A percentile compares a stretch with the other conserved stretches of the same genome.
These are phyloP conservation scores for Myrmophylax atrothorax DNA, from an alignment of 2,113 vertebrate species.

Conservation along the genomic window DNA sequence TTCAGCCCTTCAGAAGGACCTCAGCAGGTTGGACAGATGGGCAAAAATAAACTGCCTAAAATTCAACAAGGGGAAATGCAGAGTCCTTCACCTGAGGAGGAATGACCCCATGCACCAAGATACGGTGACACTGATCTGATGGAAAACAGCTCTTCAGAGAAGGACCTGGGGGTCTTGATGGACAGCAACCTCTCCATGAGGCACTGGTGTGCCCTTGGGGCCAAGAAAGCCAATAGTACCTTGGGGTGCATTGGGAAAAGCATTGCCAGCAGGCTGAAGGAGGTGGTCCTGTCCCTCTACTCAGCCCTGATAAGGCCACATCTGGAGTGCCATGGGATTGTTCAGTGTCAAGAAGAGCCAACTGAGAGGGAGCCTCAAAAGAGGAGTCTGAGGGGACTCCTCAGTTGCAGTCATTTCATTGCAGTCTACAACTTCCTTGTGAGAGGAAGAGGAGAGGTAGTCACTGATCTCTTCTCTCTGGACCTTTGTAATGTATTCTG, in stretches of 20 bases:
- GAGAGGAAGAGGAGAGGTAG: not conserved
- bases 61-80: not conserved
- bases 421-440: not conserved
- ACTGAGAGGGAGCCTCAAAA: not conserved
- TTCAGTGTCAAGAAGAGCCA: not conserved
- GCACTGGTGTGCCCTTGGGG: not conserved
- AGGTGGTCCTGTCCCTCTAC: not conserved
- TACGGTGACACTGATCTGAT: not conserved
- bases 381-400: not conserved
- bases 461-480: not conserved
- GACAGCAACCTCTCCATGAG: not conserved
- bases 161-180: not conserved
- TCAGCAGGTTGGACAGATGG: rapidly evolving
- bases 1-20: not conserved
- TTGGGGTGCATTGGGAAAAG: not conserved
- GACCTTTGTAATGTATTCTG: not conserved
- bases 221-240: not conserved
- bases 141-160: not conserved
- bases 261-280: not conserved
- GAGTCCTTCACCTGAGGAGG: not conserved
- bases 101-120: not conserved
- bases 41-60: not conserved
- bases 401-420: not conserved
- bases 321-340: too few relatives aligned
- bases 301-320: not conserved